A percentile compares a stretch with the other conserved stretches of the same genome.
phyloP scores from a whole-genome alignment of 2,888 invertebrate species.

The Torymus aiolomorphi region DNA sequence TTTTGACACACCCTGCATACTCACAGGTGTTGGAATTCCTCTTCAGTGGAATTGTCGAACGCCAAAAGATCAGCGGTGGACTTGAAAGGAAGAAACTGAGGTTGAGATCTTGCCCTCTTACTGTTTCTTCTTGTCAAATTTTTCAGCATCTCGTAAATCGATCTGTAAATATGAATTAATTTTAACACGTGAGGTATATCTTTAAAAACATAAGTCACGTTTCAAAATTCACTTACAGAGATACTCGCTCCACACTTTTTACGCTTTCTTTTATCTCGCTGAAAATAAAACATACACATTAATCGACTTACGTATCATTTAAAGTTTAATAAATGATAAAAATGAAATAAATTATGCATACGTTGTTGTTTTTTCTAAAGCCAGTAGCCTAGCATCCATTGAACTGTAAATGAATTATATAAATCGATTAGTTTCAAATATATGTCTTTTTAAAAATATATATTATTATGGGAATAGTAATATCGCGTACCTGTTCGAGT shows the following conservation, averaged over 20 bases:
- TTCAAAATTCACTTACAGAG: not conserved
- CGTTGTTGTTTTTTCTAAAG: not conserved
- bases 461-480: not conserved
- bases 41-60: not conserved
- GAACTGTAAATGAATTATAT: not conserved
- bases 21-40: not conserved
- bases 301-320: not conserved
- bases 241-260: not conserved
- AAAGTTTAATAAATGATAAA: not conserved
- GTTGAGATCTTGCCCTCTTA: not conserved
- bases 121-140: not conserved
- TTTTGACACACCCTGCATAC: no score
- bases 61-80: constrained; percentile 5
- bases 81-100: constrained; percentile 1
- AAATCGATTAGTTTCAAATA: not conserved
- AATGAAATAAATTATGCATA: not conserved
- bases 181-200: not conserved
- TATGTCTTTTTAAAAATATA: no score
- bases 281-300: no score
- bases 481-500: constrained; percentile 1
- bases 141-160: not conserved
- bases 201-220: not conserved
- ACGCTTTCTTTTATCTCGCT: not conserved
- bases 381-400: not conserved
- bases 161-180: not conserved